These are phyloP conservation scores for Erpobdella octoculata DNA, from an alignment of 2,888 invertebrate species.

Conservation along the genomic window DNA sequence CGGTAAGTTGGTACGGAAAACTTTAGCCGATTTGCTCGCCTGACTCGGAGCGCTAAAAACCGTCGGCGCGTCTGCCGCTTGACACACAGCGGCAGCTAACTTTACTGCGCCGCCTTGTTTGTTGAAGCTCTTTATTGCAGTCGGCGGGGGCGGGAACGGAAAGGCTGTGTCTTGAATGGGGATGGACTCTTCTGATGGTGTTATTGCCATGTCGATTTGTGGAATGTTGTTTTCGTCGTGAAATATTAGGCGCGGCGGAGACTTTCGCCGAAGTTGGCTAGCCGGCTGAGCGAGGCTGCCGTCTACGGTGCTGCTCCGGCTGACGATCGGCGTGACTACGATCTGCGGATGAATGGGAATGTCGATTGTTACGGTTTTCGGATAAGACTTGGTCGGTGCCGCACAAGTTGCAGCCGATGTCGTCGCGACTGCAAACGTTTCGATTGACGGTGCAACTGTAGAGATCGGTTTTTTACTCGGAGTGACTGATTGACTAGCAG, in stretches of 20 bases:
- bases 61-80: background rate
- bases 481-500: no score
- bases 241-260: background rate
- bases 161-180: background rate
- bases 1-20: background rate
- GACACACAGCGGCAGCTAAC: background rate
- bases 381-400: background rate
- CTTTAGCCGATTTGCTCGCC: background rate
- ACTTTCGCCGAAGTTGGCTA: background rate
- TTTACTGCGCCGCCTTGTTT: background rate
- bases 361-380: background rate
- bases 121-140: constrained; percentile 6
- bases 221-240: constrained; percentile 26
- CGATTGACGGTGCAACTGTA: background rate
- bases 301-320: background rate
- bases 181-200: background rate
- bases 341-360: background rate
- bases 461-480: background rate
- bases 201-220: constrained; percentile 19
- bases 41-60: background rate
- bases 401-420: no score
- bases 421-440: background rate
- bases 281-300: background rate
- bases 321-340: background rate
- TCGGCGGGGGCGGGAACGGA: background rate